phyloP scores from a whole-genome alignment of 2,888 invertebrate genomes.

The Autographa pulchrina region DNA sequence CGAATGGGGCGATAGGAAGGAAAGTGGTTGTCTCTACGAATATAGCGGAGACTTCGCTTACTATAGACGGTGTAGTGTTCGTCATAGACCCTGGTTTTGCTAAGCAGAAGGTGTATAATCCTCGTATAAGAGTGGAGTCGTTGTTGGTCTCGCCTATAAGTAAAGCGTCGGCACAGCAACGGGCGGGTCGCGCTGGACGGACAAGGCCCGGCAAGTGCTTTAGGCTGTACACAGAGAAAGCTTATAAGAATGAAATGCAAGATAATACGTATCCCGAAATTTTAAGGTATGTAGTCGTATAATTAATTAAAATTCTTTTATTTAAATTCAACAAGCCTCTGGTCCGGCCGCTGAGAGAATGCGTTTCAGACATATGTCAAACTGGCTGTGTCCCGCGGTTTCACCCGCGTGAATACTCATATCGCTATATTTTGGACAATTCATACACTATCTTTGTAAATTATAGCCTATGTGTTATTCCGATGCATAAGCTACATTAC shows the following conservation, averaged over 20 bases:
- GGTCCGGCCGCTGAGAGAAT: too few species aligned
- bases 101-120: conserved; percentile 98
- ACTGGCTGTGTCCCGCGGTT: too few species aligned
- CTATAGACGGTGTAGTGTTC: conserved; percentile 99
- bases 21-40: conserved; percentile 99
- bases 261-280: conserved; percentile 99
- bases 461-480: too few species aligned
- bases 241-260: conserved; percentile 98
- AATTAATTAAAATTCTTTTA: conserved; percentile 29
- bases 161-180: conserved; percentile 99
- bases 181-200: conserved; percentile 99
- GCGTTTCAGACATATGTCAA: too few species aligned
- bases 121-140: conserved; percentile 97
- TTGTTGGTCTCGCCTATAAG: conserved; percentile 99
- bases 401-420: too few species aligned
- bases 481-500: too few species aligned
- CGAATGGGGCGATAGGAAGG: conserved; percentile 96
- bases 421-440: too few species aligned
- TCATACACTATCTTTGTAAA: too few species aligned
- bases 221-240: conserved; percentile 97
- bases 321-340: too few species aligned
- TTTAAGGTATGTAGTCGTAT: conserved; percentile 80
- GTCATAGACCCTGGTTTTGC: conserved; percentile 99
- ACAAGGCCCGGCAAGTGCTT: conserved; percentile 99
- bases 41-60: conserved; percentile 99